Conservation (phyloP, 2,113 vertebrate species). For the Tachysurus fulvidraco region DNA sequence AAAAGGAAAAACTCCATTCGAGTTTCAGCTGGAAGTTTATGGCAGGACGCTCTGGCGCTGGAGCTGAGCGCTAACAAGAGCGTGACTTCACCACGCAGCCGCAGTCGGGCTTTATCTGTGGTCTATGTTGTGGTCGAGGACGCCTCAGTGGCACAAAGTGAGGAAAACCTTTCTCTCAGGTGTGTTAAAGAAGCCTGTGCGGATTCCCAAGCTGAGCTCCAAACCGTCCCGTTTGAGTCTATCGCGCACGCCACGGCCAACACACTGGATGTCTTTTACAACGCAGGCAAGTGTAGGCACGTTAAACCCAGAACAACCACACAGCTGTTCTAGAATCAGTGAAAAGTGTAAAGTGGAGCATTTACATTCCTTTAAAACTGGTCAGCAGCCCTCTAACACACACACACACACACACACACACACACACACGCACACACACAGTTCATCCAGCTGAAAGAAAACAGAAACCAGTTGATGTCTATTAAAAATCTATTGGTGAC, state of each 20-base stretch:
- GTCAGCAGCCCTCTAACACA: not conserved
- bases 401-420: too few relatives aligned
- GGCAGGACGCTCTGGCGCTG: constrained; percentile 80
- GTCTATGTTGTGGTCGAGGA: constrained; percentile 75
- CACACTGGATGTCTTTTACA: constrained; percentile 83
- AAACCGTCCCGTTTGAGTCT: constrained; percentile 71
- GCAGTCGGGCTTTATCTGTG: constrained; percentile 73
- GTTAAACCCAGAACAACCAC: not conserved
- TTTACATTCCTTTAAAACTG: not conserved
- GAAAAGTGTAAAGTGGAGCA: not conserved
- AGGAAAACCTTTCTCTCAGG: constrained; percentile 71
- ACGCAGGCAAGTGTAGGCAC: constrained; percentile 79
- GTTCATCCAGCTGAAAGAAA: too few relatives aligned
- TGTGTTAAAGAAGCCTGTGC: constrained; percentile 80
- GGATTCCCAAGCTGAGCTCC: constrained; percentile 68
- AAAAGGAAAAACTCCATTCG: constrained; percentile 61
- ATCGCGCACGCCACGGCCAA: constrained; percentile 75
- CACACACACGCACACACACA: too few relatives aligned
- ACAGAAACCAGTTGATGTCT: too few relatives aligned
- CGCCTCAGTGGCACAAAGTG: constrained; percentile 61
- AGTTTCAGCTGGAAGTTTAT: constrained; percentile 79
- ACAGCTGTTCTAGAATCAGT: not conserved
- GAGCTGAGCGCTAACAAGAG: constrained; percentile 65
- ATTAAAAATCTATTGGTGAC: too few relatives aligned
- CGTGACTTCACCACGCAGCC: constrained; percentile 64